Evolutionary conservation across 2,888 invertebrate genomes (phyloP), one percentile per base, ranked within the genome.

Genomic region (Macroteleia sp.): DNA sequence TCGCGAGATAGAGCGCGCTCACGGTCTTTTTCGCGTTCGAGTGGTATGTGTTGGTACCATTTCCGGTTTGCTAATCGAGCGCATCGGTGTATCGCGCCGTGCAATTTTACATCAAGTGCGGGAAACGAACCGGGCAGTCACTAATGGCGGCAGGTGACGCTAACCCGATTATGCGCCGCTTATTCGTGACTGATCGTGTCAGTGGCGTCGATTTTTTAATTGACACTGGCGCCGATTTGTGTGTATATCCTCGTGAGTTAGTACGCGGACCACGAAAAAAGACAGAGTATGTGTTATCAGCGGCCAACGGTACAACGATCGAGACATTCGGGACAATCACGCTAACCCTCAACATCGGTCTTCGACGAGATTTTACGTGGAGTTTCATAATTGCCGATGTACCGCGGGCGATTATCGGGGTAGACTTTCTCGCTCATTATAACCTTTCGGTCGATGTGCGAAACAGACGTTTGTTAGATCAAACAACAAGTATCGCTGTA

Each of bases 241-340:
- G 48, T 30, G 30, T 44, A 1, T 44, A 16, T 22, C 44, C 44
- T n/a, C 44, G 44, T n/a, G 22, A 12, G 22, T 20, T 48, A 9
- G 32, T 48, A 16, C 30, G 48, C 10, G 70, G 66, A 14, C 79
- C 81, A 5, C 70, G 75, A 30, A 78, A 79, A 16, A 44, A 80
- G 80, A 25, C 79, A 25, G 78, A 84, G 0, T 48, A 48, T n/a
- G 48, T 16, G n/a, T 16, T 54, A 9, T n/a, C 25, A 4, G 54
- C 54, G 19, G 34, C 54, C 1, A 54, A 54, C 54, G 54, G 36
- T 3, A 36, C 34, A 10, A 14, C 54, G 1, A 54, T 54, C 25
- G 36, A 32, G 4, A 52, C 52, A 8, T 36, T 17, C 12, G 34
- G 52, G 2, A 10, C 19, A 2, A 14, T 52, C 0, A 19, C 36